Evolutionary conservation across 2,797 vertebrate species (phyloP).

Genomic region (Bovichtus variegatus): DNA sequence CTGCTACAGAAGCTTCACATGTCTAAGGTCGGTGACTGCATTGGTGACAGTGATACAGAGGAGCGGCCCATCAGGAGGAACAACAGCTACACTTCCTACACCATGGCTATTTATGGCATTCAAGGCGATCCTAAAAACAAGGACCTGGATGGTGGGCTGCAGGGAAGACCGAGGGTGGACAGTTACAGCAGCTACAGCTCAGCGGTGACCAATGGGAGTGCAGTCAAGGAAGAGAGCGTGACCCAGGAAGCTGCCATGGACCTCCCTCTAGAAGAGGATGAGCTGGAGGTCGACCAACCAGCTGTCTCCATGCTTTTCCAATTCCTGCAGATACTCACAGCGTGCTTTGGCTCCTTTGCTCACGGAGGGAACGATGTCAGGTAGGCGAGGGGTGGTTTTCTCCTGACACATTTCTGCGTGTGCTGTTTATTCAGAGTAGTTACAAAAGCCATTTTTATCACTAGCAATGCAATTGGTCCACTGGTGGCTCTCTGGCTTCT

Average conservation of each 20-base stretch:
- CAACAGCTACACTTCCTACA: slow-evolving; percentile 98
- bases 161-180: slow-evolving; percentile 90
- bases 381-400: slow-evolving; percentile 71
- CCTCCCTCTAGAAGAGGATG: slow-evolving; percentile 83
- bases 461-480: slow-evolving; percentile 96
- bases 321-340: slow-evolving; percentile 97
- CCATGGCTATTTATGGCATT: slow-evolving; percentile 96
- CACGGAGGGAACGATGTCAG: slow-evolving; percentile 98
- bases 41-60: slow-evolving; percentile 92
- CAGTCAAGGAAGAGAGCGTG: slow-evolving; percentile 61
- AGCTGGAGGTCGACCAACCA: slow-evolving; percentile 89
- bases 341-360: slow-evolving; percentile 98
- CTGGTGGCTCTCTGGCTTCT: slow-evolving; percentile 94
- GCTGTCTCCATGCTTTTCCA: slow-evolving; percentile 95
- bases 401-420: neutral
- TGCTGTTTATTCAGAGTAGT: slow-evolving; percentile 7
- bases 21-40: slow-evolving; percentile 95
- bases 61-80: slow-evolving; percentile 93
- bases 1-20: slow-evolving; percentile 94
- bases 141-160: slow-evolving; percentile 84
- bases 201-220: slow-evolving; percentile 83
- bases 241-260: slow-evolving; percentile 72
- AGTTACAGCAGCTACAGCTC: slow-evolving; percentile 95
- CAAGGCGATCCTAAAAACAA: slow-evolving; percentile 88
- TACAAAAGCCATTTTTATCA: neutral